Evolutionary conservation across 2,888 invertebrate species (phyloP), one percentile per base, ranked within the genome.

Genomic region (Trisateles emortualis): DNA sequence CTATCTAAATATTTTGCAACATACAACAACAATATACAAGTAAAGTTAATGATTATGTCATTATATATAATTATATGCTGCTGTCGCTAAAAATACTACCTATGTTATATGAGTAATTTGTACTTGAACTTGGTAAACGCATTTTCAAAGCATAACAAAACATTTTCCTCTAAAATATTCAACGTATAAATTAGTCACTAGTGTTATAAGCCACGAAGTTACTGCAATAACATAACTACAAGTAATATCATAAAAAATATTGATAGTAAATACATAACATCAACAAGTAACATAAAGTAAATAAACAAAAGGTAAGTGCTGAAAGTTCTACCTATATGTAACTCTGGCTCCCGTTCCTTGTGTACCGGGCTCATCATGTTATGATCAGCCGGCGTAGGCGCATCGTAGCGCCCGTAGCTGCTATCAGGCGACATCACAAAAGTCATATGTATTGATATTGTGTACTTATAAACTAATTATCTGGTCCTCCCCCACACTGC

Each of bases 351-450:
- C 56, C 95, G 85, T 63, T 91, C 91, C 81, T 87, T 87, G 62
- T 87, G 89, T 68, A 77, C 82, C 64, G 90, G 81, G 71, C 83
- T 85, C 77, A 93, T 89, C 72, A 90, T 78, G 67, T 73, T 84
- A 68, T 84, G 90, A 61, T 94, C 94, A 58, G 92, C 89, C 52
- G 94, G 93, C 71, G 94, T 83, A 70, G 94, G 93, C 84, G 87
- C 86, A 79, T 92, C 92, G 77, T 90, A 92, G 83, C 93, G 88
- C 82, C 92, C 93, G 79, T 93, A 93, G 74, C 94, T 94, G 86
- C 95, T 95, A 85, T 95, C 95, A 81, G 95, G 95, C 78, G 95
- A 94, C 81, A 95, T 93, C 95, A 95, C 95, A 82, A 78, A 72
- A 88, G 88, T 88, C 87, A 87, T 78, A 59, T 73, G 57, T 63